Evolutionary conservation across 2,888 invertebrate species (phyloP), one percentile per base, ranked within the genome.

Genomic region (Creontiades dilutus): DNA sequence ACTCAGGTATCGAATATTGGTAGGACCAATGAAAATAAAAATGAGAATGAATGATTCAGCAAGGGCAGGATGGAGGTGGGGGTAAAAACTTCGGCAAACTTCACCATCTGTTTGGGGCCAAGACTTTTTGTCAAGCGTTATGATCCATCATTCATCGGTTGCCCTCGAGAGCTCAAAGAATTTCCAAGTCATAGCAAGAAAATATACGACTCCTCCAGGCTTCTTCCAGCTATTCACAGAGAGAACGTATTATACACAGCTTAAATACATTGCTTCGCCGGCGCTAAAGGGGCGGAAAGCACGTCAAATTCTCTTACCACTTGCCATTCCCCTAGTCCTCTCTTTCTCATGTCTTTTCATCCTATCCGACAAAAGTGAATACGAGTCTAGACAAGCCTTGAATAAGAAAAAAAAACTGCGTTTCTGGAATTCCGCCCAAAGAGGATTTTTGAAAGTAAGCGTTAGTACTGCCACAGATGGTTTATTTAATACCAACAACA

Each of bases 71-170:
- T 61, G 61, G 19, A 57, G 61, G n/a, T 61, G 68, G 68, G n/a
- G 68, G 68, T 68, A 68, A 23, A 68, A 68, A 68, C 68, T 68
- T 68, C 11, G 0, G 11, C 68, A 68, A 68, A 68, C 68, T 68
- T 23, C 19, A 68, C 23, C 68, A 27, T 68, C 68, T 68, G 68
- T 23, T n/a, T 19, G 23, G 61, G n/a, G n/a, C 61, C 61, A 61
- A 68, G 23, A 23, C 68, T 23, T 68, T 68, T 68, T 68, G 12
- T 68, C 68, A 68, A 68, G 68, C 23, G 23, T 12, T 19, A 68
- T 68, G 68, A 68, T 68, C 68, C 68, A 68, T 68, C 68, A 68
- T 68, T 68, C 68, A 68, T 68, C 23, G 23, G 68, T 68, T 68
- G 23, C 68, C 68, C 68, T 23, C 23, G 68, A 23, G 68, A 68